Percentiles rank a stretch among this genome's conserved stretches.
These are phyloP conservation scores for Amniataba percoides DNA, from an alignment of 2,797 vertebrate species.

Conservation along the genomic window DNA sequence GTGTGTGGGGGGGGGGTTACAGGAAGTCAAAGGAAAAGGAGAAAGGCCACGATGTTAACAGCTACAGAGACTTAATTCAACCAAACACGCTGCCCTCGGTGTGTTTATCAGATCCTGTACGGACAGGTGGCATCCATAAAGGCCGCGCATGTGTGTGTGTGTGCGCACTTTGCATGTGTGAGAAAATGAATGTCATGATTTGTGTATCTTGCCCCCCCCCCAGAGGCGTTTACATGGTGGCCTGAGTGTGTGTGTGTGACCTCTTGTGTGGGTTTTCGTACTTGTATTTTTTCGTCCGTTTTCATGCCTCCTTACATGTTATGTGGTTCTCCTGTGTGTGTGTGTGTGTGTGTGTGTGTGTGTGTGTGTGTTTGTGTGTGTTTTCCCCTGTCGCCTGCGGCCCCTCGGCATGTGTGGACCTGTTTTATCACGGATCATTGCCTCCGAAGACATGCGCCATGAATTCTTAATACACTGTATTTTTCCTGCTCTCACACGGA, in stretches of 20 bases:
- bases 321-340: background rate
- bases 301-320: slow-evolving; percentile 18
- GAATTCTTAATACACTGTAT: slow-evolving; percentile 64
- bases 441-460: slow-evolving; percentile 58
- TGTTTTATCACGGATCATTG: slow-evolving; percentile 51
- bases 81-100: slow-evolving; percentile 39
- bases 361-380: slow-evolving; percentile 21
- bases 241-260: slow-evolving; percentile 13
- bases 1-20: slow-evolving; percentile 9
- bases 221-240: slow-evolving; percentile 29
- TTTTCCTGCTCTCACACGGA: slow-evolving; percentile 48
- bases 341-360: slow-evolving; percentile 6
- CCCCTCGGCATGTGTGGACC: slow-evolving; percentile 11
- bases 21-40: slow-evolving; percentile 26
- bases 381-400: background rate
- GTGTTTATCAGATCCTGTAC: slow-evolving; percentile 61
- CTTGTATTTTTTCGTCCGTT: slow-evolving; percentile 14
- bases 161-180: slow-evolving; percentile 40
- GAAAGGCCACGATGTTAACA: slow-evolving; percentile 56
- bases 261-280: slow-evolving; percentile 15
- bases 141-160: slow-evolving; percentile 11
- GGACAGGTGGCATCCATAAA: slow-evolving; percentile 71
- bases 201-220: slow-evolving; percentile 40
- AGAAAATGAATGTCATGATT: slow-evolving; percentile 56
- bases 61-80: slow-evolving; percentile 50